Evolutionary conservation across 1,140 invertebrate species (phyloP).

Genomic region (Ditylenchus dipsaci): DNA sequence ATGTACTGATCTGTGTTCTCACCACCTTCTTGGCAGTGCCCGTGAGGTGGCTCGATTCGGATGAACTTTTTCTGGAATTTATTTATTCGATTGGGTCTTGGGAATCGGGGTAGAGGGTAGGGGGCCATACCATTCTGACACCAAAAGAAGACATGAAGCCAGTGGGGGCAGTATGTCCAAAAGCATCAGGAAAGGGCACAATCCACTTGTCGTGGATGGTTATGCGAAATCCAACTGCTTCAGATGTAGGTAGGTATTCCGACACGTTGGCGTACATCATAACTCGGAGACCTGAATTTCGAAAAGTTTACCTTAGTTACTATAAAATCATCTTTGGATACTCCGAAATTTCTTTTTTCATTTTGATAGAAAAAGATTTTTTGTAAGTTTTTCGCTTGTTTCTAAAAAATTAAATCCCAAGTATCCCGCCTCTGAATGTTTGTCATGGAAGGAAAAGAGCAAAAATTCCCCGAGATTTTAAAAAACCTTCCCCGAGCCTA

Average conservation of each 20-base stretch:
- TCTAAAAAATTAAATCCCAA: too few species aligned
- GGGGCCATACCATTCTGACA: conserved; percentile 50
- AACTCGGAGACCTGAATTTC: conserved; percentile 46
- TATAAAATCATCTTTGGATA: too few species aligned
- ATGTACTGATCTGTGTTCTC: conserved; percentile 48
- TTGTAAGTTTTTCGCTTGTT: too few species aligned
- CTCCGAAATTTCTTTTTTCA: neutral
- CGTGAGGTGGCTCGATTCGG: conserved; percentile 48
- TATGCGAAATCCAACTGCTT: conserved; percentile 56
- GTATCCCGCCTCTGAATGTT: too few species aligned
- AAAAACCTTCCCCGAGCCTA: too few species aligned
- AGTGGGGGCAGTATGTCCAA: conserved; percentile 55
- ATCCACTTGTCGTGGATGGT: conserved; percentile 57
- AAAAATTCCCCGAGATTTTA: too few species aligned
- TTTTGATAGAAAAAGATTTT: neutral
- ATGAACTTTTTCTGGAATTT: conserved; percentile 51
- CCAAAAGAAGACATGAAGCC: conserved; percentile 58
- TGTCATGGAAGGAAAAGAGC: too few species aligned
- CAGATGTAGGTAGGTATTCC: conserved; percentile 57
- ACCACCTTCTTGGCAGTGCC: conserved; percentile 50
- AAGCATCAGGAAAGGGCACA: conserved; percentile 56
- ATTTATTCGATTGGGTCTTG: neutral
- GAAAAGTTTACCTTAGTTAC: neutral
- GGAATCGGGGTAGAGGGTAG: neutral
- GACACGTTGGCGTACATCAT: conserved; percentile 55